A percentile compares a stretch with the other conserved stretches of the same genome.
Evolutionary conservation across 2,113 vertebrate species (phyloP).

Genomic region (Grammomys surdaster): DNA sequence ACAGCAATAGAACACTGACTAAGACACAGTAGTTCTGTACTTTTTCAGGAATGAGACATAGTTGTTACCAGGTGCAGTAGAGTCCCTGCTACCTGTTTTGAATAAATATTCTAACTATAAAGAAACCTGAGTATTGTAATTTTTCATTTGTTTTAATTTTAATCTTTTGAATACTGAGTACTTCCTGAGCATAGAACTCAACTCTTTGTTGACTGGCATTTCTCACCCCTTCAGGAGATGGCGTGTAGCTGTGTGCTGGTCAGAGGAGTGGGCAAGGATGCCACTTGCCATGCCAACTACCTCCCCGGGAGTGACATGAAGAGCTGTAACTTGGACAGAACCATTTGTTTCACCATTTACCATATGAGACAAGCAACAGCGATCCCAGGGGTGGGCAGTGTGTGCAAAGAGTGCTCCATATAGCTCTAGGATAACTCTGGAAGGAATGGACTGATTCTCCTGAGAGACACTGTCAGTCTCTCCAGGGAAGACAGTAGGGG

Average conservation of each 20-base stretch:
- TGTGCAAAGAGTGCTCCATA: not conserved
- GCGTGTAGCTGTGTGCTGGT: not conserved
- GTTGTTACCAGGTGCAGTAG: not conserved
- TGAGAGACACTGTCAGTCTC: not conserved
- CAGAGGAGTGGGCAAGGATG: no score
- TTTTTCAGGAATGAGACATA: not conserved
- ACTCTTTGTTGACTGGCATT: not conserved
- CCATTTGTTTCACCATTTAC: not conserved
- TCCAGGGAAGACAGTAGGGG: not conserved
- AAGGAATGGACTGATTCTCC: not conserved
- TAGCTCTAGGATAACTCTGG: not conserved
- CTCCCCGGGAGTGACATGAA: not conserved
- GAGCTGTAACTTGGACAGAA: not conserved
- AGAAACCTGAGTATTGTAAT: not conserved
- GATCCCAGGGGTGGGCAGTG: not conserved
- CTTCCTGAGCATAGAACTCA: not conserved
- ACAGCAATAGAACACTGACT: not conserved
- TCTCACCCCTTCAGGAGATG: not conserved
- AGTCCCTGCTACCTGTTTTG: not conserved
- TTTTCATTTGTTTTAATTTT: not conserved
- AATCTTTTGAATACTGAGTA: not conserved
- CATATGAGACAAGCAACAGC: not conserved
- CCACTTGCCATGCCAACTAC: no score
- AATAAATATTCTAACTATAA: not conserved
- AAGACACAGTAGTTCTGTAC: not conserved